A percentile compares a stretch with the other conserved stretches of the same genome.
Conservation (phyloP, 1,140 invertebrate genomes). For the Euura saliciscinereae region DNA sequence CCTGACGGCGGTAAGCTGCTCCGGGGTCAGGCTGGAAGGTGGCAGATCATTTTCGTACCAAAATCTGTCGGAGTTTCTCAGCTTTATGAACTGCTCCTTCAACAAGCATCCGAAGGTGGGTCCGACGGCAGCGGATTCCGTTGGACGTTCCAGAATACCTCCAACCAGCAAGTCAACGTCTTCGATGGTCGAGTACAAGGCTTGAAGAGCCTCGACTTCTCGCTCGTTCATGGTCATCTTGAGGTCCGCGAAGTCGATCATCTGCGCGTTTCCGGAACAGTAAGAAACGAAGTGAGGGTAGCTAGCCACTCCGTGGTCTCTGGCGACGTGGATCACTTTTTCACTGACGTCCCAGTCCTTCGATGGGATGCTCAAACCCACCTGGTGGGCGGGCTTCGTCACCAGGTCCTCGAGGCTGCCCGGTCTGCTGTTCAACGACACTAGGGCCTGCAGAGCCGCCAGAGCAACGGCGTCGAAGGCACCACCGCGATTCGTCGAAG, state of each 20-base stretch:
- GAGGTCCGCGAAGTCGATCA: conserved; percentile 69
- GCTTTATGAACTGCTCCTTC: conserved; percentile 77
- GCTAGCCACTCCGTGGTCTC: conserved; percentile 91
- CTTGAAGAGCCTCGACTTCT: conserved; percentile 64
- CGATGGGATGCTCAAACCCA: conserved; percentile 32
- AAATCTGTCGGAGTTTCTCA: conserved; percentile 86
- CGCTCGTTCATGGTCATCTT: conserved; percentile 65
- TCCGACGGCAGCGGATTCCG: conserved; percentile 80
- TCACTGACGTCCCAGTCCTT: conserved; percentile 61
- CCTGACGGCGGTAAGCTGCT: conserved; percentile 86
- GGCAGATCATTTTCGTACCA: conserved; percentile 97
- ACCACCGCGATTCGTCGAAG: conserved; percentile 79
- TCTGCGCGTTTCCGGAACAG: conserved; percentile 66
- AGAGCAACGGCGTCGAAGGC: conserved; percentile 77
- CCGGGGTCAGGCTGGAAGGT: conserved; percentile 79
- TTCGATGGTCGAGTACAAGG: conserved; percentile 73
- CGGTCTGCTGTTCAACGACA: conserved; percentile 67
- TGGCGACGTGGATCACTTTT: conserved; percentile 69
- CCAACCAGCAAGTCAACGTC: conserved; percentile 89
- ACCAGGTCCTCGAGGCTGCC: conserved; percentile 41
- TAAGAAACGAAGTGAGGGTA: conserved; percentile 78
- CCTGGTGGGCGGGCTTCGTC: conserved; percentile 29
- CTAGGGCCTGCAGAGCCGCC: conserved; percentile 76
- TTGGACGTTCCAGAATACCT: conserved; percentile 81
- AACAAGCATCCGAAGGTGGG: conserved; percentile 87